These are phyloP conservation scores for Paratrypauchen microcephalus DNA, from an alignment of 2,797 vertebrate species.

Conservation along the genomic window DNA sequence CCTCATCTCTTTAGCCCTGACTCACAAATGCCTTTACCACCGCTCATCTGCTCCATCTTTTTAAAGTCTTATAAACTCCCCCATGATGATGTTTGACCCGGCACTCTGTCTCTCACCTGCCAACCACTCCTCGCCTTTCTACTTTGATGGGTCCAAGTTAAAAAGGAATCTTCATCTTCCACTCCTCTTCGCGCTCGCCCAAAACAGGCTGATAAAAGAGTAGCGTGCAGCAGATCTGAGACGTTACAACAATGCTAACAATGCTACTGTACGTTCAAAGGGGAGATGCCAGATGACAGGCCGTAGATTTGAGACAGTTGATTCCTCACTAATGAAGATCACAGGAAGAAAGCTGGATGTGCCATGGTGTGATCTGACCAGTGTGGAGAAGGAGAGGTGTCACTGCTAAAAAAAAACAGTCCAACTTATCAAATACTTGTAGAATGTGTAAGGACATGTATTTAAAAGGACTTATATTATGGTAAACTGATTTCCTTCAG, in stretches of 20 bases:
- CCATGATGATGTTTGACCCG: conserved; percentile 69
- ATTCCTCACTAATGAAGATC: conserved; percentile 72
- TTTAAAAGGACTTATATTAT: no score
- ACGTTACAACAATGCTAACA: conserved; percentile 71
- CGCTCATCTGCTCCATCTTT: conserved; percentile 21
- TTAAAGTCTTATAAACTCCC: conserved; percentile 58
- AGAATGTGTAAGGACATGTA: background rate
- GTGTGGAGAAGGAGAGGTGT: conserved; percentile 52
- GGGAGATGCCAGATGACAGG: conserved; percentile 67
- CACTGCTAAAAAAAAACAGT: conserved; percentile 7
- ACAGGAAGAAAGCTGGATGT: conserved; percentile 61
- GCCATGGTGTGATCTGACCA: conserved; percentile 70
- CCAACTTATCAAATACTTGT: background rate
- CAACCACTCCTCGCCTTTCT: conserved; percentile 61
- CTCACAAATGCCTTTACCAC: conserved; percentile 27
- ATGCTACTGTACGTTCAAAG: conserved; percentile 76
- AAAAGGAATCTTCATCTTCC: conserved; percentile 70
- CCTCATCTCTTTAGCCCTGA: conserved; percentile 6
- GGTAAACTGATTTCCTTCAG: no score
- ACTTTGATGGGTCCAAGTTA: conserved; percentile 72
- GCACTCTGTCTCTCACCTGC: conserved; percentile 62
- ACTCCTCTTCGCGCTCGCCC: conserved; percentile 49
- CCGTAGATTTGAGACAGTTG: conserved; percentile 73
- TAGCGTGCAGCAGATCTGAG: conserved; percentile 69
- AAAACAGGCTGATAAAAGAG: conserved; percentile 76